phyloP scores from a whole-genome alignment of 2,113 vertebrate species.

The Prunella fulvescens region DNA sequence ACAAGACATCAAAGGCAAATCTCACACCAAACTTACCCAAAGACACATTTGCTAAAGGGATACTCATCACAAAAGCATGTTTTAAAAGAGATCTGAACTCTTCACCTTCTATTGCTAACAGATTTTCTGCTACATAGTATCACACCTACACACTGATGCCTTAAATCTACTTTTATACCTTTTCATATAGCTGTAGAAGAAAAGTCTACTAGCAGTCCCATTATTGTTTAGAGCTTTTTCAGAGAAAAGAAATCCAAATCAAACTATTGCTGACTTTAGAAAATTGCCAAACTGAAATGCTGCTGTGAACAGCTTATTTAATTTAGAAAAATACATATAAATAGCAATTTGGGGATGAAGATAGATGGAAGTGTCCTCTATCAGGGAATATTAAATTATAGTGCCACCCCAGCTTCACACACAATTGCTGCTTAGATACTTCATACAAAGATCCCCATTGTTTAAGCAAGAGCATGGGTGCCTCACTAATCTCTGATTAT shows the following conservation, averaged over 20 bases:
- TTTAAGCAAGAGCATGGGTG: not conserved
- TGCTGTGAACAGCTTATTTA: not conserved
- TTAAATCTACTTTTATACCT: not conserved
- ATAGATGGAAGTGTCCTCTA: not conserved
- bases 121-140: not conserved
- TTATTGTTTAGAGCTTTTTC: not conserved
- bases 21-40: not conserved
- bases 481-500: conserved; percentile 8
- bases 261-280: not conserved
- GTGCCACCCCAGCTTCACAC: not conserved
- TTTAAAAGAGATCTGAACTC: not conserved
- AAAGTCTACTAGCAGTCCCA: not conserved
- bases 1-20: not conserved
- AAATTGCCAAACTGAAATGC: not conserved
- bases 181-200: not conserved
- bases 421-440: conserved; percentile 18
- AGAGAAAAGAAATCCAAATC: not conserved
- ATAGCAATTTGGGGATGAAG: not conserved
- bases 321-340: not conserved
- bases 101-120: not conserved
- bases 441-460: conserved; percentile 21
- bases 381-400: conserved; percentile 1
- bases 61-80: not conserved
- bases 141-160: not conserved
- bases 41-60: not conserved